A percentile compares a stretch with the other conserved stretches of the same genome.
These are phyloP conservation scores for Osmerus mordax DNA, from an alignment of 2,113 vertebrate genomes.

Conservation along the genomic window DNA sequence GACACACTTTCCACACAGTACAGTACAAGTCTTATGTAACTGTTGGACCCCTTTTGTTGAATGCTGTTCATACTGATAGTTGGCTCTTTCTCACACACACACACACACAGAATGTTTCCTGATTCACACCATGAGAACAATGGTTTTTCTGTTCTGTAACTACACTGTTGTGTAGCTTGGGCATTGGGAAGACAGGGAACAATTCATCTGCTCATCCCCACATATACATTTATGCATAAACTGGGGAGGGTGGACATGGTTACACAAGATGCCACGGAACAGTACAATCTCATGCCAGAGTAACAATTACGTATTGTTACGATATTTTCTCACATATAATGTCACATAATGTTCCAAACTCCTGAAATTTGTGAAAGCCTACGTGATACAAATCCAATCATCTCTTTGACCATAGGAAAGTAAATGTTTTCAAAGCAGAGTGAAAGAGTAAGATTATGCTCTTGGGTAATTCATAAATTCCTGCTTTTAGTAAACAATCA, in stretches of 20 bases:
- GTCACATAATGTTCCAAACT: neutral
- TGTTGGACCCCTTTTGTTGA: constrained; percentile 30
- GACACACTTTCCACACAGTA: constrained; percentile 14
- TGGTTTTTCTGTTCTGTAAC: constrained; percentile 40
- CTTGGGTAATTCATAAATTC: no score
- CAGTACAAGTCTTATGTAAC: constrained; percentile 20
- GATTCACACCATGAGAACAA: constrained; percentile 49
- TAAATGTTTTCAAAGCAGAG: neutral
- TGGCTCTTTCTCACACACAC: neutral
- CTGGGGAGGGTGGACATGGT: constrained; percentile 5
- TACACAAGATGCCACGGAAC: constrained; percentile 21
- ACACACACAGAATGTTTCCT: constrained; percentile 38
- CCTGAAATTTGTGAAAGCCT: constrained; percentile 2
- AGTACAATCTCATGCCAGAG: constrained; percentile 1
- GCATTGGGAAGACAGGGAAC: constrained; percentile 32
- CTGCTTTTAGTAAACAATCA: no score
- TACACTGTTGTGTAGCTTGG: constrained; percentile 27
- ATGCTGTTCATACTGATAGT: constrained; percentile 32
- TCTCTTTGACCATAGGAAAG: neutral
- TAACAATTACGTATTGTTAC: neutral
- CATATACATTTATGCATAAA: constrained; percentile 29
- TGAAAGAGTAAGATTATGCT: no score
- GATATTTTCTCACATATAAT: neutral
- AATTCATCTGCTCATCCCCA: constrained; percentile 31
- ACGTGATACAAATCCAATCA: neutral